phyloP scores from a whole-genome alignment of 1,140 invertebrate species.

The Atta cephalotes region DNA sequence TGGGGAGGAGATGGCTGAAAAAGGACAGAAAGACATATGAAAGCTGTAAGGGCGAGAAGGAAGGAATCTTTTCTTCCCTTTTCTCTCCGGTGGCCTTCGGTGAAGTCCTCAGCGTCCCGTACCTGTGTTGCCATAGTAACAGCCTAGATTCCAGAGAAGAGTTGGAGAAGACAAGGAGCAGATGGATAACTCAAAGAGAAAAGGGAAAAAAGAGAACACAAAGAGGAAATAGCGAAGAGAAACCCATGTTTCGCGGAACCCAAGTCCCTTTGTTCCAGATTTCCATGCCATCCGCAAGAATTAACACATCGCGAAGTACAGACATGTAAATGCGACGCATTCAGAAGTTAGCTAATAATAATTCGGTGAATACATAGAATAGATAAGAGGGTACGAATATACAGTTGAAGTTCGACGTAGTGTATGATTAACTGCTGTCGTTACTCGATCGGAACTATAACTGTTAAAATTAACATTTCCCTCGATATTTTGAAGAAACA shows the following conservation, averaged over 20 bases:
- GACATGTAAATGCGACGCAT: conserved; percentile 9
- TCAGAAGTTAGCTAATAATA: conserved; percentile 24
- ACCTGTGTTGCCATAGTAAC: conserved; percentile 77
- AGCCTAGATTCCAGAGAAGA: conserved; percentile 75
- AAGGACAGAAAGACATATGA: not conserved
- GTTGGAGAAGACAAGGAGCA: conserved; percentile 35
- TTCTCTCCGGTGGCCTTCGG: conserved; percentile 58
- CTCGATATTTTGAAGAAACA: not conserved
- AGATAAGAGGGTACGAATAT: not conserved
- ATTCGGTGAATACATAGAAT: not conserved
- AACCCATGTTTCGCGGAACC: conserved; percentile 39
- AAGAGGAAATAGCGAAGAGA: not conserved
- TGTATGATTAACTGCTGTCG: conserved; percentile 20
- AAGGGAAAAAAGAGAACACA: not conserved
- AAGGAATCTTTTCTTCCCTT: not conserved
- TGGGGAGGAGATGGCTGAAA: not conserved
- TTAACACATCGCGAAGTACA: not conserved
- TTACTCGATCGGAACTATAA: conserved; percentile 24
- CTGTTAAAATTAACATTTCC: not conserved
- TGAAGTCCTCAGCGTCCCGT: conserved; percentile 22
- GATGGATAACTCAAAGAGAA: conserved; percentile 22
- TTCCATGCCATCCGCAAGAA: conserved; percentile 41
- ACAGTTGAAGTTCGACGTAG: conserved; percentile 15
- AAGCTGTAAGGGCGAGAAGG: not conserved
- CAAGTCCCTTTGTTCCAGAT: conserved; percentile 64